Evolutionary conservation across 2,797 vertebrate species (phyloP), one percentile per base, ranked within the genome.

Genomic region (Halcyon chelicuti): DNA sequence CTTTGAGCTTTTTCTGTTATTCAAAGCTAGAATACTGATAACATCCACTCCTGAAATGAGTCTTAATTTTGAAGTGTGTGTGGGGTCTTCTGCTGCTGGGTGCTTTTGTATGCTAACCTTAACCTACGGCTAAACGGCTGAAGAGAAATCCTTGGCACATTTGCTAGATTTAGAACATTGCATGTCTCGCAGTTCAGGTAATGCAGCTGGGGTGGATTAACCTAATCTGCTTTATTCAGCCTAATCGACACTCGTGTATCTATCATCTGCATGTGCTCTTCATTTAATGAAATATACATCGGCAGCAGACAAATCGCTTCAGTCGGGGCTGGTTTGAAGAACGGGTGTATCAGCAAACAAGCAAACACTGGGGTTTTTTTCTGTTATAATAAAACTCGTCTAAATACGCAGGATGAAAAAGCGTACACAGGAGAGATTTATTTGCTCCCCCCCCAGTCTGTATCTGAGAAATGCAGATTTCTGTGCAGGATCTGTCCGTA

Each of bases 1-100:
- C 51, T 90, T 86, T 0, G 3, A 83, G 90, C 26, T 54, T 88
- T 73, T 86, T 70, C 58, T 86, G 46, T 91, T 88, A 67, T 7
- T 87, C 84, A 67, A n/a, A 85, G 61, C 35, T 49, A 35, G 81
- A 81, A 72, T 82, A 72, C 76, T 73, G 80, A 60, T 78, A 88
- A 52, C 57, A 89, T 76, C 82, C 63, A 35, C 37, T 91, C 60
- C 67, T 79, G 67, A 87, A 95, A 82, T 62, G 86, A 82, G 86
- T 57, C 90, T 77, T 85, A 70, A 67, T 93, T 81, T 89, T 94
- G 86, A 92, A 76, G 73, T 84, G 29, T 37, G 2, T 84, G 75
- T 58, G 39, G 1, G 68, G n/a, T 92, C 62, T 90, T 63, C 68
- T 90, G 9, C 65, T 90, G 58, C 83, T 73, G 77, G 83, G 52